phyloP scores from a whole-genome alignment of 2,113 vertebrate genomes.

The Aramus guarauna region DNA sequence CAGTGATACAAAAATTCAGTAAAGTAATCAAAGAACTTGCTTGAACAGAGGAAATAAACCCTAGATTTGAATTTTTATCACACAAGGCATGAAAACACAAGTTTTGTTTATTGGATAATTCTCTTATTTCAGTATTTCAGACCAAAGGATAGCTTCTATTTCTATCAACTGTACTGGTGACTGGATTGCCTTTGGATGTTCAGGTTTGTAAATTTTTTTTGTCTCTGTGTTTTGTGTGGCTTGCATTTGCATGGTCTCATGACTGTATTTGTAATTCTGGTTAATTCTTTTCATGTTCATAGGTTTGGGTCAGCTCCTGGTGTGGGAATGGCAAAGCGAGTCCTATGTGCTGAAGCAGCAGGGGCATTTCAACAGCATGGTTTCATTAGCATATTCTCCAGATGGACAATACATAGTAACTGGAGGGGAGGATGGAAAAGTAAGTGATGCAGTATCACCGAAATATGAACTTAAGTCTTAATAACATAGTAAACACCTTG shows the following conservation, averaged over 20 bases:
- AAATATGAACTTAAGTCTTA: background rate
- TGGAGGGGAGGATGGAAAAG: constrained; percentile 94
- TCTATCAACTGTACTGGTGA: constrained; percentile 88
- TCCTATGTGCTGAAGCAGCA: constrained; percentile 97
- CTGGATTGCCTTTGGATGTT: constrained; percentile 95
- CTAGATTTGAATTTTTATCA: background rate
- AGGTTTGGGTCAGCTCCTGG: constrained; percentile 95
- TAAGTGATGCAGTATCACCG: constrained; percentile 46
- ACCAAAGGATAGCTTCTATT: constrained; percentile 87
- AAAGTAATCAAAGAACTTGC: background rate
- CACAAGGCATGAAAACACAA: background rate
- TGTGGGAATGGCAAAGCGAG: constrained; percentile 99
- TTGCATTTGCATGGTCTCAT: background rate
- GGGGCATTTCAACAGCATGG: constrained; percentile 97
- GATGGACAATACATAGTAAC: constrained; percentile 93
- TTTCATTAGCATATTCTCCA: constrained; percentile 88
- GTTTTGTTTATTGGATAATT: background rate
- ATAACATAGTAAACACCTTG: background rate
- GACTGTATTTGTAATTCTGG: background rate
- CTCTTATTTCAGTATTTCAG: constrained; percentile 83
- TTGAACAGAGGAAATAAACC: background rate
- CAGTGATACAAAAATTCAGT: background rate
- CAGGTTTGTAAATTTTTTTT: constrained; percentile 73
- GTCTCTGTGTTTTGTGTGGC: background rate
- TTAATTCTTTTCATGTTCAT: background rate